phyloP scores from a whole-genome alignment of 2,113 vertebrate species.

The Equus quagga region DNA sequence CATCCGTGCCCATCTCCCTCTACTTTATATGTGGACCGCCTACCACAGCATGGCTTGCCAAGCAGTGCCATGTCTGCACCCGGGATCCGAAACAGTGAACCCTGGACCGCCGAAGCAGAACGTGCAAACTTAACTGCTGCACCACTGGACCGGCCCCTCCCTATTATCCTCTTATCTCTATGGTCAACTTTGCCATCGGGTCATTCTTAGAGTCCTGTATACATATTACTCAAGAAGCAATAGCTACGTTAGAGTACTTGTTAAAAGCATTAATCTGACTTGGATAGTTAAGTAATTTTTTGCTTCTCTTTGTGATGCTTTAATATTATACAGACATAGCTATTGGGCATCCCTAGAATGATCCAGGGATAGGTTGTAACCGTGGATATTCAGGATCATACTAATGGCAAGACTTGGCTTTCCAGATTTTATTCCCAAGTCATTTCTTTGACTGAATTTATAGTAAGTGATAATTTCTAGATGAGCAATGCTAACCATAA shows the following conservation, averaged over 20 bases:
- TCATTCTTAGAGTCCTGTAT: not conserved
- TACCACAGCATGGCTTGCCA: too few species aligned
- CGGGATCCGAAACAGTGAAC: too few species aligned
- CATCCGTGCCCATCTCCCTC: too few species aligned
- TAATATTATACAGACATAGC: not conserved
- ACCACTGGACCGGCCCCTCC: too few species aligned
- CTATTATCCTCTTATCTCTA: not conserved
- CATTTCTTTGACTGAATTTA: not conserved
- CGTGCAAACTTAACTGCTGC: too few species aligned
- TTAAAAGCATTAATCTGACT: not conserved
- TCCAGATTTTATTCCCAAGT: not conserved
- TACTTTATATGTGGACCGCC: too few species aligned
- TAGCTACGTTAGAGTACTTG: not conserved
- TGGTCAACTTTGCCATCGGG: too few species aligned
- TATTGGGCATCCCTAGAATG: not conserved
- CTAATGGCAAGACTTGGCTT: not conserved
- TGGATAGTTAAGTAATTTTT: not conserved
- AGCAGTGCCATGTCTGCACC: too few species aligned
- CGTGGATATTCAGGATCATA: not conserved
- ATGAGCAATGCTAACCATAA: not conserved
- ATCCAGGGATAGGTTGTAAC: not conserved
- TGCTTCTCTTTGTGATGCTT: not conserved
- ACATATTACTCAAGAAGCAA: not conserved
- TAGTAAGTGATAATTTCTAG: not conserved
- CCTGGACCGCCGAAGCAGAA: too few species aligned